Base-by-base conservation (phyloP, 2,888 invertebrate genomes). In the Spodoptera littoralis region DNA sequence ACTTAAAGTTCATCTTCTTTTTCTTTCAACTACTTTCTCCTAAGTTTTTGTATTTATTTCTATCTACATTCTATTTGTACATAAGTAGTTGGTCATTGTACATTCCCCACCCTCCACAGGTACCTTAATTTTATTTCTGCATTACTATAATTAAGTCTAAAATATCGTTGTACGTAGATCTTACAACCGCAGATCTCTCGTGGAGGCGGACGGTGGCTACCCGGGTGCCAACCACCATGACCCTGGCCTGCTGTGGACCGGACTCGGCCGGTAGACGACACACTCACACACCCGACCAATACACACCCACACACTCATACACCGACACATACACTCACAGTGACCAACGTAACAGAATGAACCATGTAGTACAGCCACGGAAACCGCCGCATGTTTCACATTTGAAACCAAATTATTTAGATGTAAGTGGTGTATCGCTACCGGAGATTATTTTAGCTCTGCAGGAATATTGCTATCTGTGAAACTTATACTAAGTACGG, bases 161-260 rank as follows among this genome's bases (percentile, higher is more conserved):
- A 88, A 89, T 88, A 85, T 86, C 84, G 87, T 91, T 93, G 91
- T 92, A 92, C 88, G 90, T 92, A 94, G 94, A 93, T 93, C 94
- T 90, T 94, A 94, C 94, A 93, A 94, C 92, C 94, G 95, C 92
- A 94, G 96, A 90, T 96, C 96, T 66, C 92, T 96, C 87, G 94
- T 96, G 81, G 95, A 96, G 81, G 87, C 92, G 76, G 95, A 95
- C 79, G 95, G 95, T 6, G 90, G 89, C 11, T 95, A 96, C 82
- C 96, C 96, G 44, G 95, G 95, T 3, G 95, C 96, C 54, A 96
- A 96, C 83, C 95, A 95, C 73, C 95, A 96, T 81, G 96, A 96
- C 88, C 96, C 96, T 44, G 96, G 94, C 64, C 92, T 96, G 86
- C 95, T 96, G 94, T 96, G 96, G 96, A 92, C 96, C 45, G 96